phyloP scores from a whole-genome alignment of 2,797 vertebrate genomes.

The Halcyon leucocephala region DNA sequence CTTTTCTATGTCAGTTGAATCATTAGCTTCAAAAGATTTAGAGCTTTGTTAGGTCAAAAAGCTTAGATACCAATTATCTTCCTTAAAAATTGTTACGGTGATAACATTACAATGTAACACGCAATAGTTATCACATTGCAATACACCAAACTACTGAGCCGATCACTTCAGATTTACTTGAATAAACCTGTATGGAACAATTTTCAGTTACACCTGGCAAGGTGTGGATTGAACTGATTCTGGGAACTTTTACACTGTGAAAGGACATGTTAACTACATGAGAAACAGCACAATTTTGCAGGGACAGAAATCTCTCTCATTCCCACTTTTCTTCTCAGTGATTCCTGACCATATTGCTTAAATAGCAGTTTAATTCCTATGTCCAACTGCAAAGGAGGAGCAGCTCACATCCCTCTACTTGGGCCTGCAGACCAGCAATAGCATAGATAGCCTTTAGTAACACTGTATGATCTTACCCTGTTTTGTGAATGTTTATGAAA shows the following conservation, averaged over 20 bases:
- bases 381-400: background rate
- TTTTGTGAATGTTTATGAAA: background rate
- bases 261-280: background rate
- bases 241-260: background rate
- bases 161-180: background rate
- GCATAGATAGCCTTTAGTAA: background rate
- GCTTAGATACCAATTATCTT: background rate
- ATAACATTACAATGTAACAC: background rate
- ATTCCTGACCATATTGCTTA: background rate
- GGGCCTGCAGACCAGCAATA: background rate
- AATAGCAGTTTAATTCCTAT: background rate
- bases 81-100: background rate
- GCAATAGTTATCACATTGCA: background rate
- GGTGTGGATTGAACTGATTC: background rate
- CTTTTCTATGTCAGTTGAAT: background rate
- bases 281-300: background rate
- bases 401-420: background rate
- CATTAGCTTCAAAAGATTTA: background rate
- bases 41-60: background rate
- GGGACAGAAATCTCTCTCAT: background rate
- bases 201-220: background rate
- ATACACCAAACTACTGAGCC: background rate
- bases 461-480: background rate
- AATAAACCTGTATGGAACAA: background rate
- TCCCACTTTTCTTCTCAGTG: background rate